A percentile compares a stretch with the other conserved stretches of the same genome.
Conservation (phyloP, 2,888 invertebrate genomes). For the Epirrhoe tristata region DNA sequence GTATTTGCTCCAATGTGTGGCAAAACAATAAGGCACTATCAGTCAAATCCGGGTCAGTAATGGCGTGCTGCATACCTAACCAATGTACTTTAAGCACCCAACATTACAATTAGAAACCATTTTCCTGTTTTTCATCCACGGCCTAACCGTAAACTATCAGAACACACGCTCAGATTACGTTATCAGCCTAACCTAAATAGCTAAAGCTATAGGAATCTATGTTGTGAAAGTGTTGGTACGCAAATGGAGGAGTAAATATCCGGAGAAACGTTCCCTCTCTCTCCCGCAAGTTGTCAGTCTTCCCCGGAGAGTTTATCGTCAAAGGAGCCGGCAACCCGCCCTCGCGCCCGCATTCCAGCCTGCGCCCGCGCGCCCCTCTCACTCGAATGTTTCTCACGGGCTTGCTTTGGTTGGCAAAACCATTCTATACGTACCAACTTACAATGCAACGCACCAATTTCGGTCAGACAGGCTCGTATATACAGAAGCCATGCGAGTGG, state of each 20-base stretch:
- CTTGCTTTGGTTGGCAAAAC: constrained; percentile 82
- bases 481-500: constrained; percentile 17
- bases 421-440: constrained; percentile 59
- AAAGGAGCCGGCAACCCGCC: constrained; percentile 83
- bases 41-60: constrained; percentile 43
- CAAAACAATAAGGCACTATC: constrained; percentile 37
- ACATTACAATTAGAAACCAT: constrained; percentile 23
- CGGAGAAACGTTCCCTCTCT: constrained; percentile 73
- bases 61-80: constrained; percentile 29
- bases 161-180: constrained; percentile 30
- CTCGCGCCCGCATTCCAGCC: constrained; percentile 79
- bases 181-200: constrained; percentile 11
- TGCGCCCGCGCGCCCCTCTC: constrained; percentile 70
- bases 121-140: constrained; percentile 42
- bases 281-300: constrained; percentile 74
- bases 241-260: constrained; percentile 56
- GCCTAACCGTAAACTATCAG: constrained; percentile 29
- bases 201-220: neutral
- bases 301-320: constrained; percentile 73
- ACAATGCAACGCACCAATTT: constrained; percentile 50
- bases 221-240: constrained; percentile 20
- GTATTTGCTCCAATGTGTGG: constrained; percentile 13
- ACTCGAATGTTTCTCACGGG: constrained; percentile 84
- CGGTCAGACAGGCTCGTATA: constrained; percentile 31
- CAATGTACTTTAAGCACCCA: constrained; percentile 20